Percentiles rank a stretch among this genome's conserved stretches.
Evolutionary conservation across 2,888 invertebrate genomes (phyloP).

Genomic region (Drosophila sordidapex): DNA sequence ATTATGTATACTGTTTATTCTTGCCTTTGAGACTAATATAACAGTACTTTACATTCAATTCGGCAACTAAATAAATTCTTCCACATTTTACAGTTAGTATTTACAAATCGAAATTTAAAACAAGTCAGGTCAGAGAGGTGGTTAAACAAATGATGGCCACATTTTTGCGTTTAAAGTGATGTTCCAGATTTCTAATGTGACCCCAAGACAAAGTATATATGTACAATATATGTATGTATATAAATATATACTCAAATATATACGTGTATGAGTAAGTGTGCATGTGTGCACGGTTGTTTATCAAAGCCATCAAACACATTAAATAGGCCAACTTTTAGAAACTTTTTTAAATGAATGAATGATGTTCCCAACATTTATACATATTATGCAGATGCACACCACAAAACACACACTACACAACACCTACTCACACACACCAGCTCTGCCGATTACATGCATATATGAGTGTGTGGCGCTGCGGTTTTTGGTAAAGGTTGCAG

Average conservation of each 20-base stretch:
- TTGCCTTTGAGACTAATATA: background rate
- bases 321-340: constrained; percentile 31
- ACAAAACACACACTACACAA: background rate
- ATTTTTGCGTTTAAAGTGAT: constrained; percentile 29
- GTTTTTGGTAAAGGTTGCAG: constrained; percentile 39
- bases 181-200: constrained; percentile 9
- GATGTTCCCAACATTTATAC: constrained; percentile 4
- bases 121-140: background rate
- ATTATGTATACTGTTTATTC: background rate
- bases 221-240: background rate
- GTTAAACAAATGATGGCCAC: constrained; percentile 53
- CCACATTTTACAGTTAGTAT: background rate
- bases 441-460: background rate
- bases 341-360: constrained; percentile 29
- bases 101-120: background rate
- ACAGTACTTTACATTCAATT: background rate
- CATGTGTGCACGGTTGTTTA: background rate
- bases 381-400: background rate
- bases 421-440: background rate
- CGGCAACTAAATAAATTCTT: background rate
- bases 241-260: background rate
- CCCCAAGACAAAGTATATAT: background rate
- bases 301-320: constrained; percentile 28
- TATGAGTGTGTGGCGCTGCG: constrained; percentile 10
- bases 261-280: background rate